Evolutionary conservation across 2,888 invertebrate species (phyloP).

Genomic region (Horisme vitalbata): DNA sequence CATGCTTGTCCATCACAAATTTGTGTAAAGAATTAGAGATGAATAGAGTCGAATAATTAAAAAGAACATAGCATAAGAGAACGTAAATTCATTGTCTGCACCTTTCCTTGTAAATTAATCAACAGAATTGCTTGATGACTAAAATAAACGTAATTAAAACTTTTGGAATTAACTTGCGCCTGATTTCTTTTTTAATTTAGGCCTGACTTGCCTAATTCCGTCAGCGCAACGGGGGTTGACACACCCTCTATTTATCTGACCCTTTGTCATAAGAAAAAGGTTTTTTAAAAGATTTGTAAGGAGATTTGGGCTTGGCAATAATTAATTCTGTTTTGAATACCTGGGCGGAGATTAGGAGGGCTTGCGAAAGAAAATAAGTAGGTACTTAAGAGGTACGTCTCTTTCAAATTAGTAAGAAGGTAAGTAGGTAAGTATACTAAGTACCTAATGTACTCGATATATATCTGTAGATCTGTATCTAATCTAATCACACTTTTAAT

Average conservation of each 20-base stretch:
- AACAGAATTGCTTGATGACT: conserved; percentile 68
- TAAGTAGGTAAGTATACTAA: too few relatives aligned
- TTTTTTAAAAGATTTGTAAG: conserved; percentile 38
- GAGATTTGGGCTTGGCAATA: conserved; percentile 32
- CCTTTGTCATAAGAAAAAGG: conserved; percentile 65
- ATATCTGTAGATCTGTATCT: too few relatives aligned
- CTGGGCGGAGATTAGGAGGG: conserved; percentile 17
- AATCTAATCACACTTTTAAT: too few relatives aligned
- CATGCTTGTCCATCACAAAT: too few relatives aligned
- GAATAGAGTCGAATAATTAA: too few relatives aligned
- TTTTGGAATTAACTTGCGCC: conserved; percentile 74
- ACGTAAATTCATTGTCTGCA: conserved; percentile 36
- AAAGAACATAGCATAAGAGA: neutral
- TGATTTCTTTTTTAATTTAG: conserved; percentile 82
- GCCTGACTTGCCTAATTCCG: conserved; percentile 72
- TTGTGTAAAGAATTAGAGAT: too few relatives aligned
- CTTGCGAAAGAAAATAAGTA: neutral
- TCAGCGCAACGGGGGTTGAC: conserved; percentile 74
- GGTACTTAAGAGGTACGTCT: neutral
- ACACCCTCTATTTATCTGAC: conserved; percentile 66
- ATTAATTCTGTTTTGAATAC: conserved; percentile 35
- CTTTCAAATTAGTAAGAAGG: too few relatives aligned
- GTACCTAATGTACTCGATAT: too few relatives aligned
- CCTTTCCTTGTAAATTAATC: conserved; percentile 63
- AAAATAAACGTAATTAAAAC: conserved; percentile 82